A percentile compares a stretch with the other conserved stretches of the same genome.
Conservation (phyloP, 1,140 invertebrate genomes). For the Macrosteles quadrilineatus region DNA sequence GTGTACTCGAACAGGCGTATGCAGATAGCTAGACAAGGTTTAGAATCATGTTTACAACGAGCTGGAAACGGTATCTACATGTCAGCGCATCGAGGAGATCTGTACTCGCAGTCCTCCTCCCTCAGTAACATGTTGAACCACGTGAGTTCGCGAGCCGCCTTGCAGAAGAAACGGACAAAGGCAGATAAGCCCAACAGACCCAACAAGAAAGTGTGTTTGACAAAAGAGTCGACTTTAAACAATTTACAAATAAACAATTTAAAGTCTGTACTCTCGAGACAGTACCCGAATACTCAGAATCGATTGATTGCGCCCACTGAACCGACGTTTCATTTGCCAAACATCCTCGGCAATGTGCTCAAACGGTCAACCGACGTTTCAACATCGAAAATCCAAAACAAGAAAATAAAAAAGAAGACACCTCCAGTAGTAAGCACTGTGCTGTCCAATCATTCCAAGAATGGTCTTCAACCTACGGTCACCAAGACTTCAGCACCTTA, state of each 20-base stretch:
- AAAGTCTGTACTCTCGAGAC: background rate
- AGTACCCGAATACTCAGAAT: background rate
- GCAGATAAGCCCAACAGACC: background rate
- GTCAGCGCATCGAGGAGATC: background rate
- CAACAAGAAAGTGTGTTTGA: background rate
- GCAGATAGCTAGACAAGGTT: constrained; percentile 26
- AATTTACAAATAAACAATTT: background rate
- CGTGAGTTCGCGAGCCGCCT: background rate
- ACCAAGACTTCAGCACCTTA: too few relatives aligned
- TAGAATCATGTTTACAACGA: constrained; percentile 15
- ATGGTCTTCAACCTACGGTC: background rate
- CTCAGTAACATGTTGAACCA: constrained; percentile 1
- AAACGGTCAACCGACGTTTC: background rate
- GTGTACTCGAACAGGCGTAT: constrained; percentile 26
- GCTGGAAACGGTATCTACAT: constrained; percentile 10
- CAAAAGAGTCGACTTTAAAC: background rate
- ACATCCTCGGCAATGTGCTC: background rate
- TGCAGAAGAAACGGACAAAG: background rate
- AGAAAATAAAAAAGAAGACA: background rate
- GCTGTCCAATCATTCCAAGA: constrained; percentile 3
- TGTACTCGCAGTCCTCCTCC: background rate
- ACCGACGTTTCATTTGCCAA: constrained; percentile 6
- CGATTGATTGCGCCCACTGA: background rate
- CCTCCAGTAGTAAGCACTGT: background rate
- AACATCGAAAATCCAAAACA: background rate